These are phyloP conservation scores for Ephydatia muelleri DNA, from an alignment of 37 sponge, comb jelly and placozoan genomes.

Conservation along the genomic window DNA sequence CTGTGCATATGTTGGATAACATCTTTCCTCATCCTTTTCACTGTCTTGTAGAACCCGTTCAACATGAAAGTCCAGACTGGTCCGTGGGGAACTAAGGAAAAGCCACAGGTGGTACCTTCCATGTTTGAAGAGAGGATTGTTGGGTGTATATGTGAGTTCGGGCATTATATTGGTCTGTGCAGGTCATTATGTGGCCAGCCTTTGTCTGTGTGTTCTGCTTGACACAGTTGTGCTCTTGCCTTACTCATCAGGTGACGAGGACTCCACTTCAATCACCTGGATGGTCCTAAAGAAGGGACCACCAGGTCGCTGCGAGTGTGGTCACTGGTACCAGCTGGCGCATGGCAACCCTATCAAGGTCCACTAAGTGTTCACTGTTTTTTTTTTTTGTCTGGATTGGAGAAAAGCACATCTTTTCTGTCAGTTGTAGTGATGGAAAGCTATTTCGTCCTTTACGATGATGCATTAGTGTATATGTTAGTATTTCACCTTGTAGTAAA, in stretches of 20 bases:
- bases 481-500: background rate
- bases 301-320: constrained; percentile 87
- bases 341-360: constrained; percentile 69
- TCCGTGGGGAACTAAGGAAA: constrained; percentile 66
- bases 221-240: background rate
- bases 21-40: background rate
- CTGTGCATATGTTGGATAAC: too few relatives aligned
- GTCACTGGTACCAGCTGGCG: constrained; percentile 80
- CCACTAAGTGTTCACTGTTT: constrained; percentile 1
- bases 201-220: background rate
- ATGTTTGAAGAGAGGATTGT: constrained; percentile 83
- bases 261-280: constrained; percentile 65
- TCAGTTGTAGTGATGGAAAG: background rate
- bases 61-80: constrained; percentile 65
- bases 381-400: background rate
- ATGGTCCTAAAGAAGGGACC: constrained; percentile 73
- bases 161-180: background rate
- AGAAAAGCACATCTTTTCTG: background rate
- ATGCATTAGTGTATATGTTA: background rate
- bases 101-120: constrained; percentile 75
- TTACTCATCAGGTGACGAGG: constrained; percentile 79
- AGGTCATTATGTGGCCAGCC: background rate
- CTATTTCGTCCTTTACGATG: background rate
- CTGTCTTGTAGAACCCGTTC: constrained; percentile 85
- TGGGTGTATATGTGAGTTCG: constrained; percentile 89